Evolutionary conservation across 2,888 invertebrate species (phyloP).

Genomic region (Lithophane semibrunnea): DNA sequence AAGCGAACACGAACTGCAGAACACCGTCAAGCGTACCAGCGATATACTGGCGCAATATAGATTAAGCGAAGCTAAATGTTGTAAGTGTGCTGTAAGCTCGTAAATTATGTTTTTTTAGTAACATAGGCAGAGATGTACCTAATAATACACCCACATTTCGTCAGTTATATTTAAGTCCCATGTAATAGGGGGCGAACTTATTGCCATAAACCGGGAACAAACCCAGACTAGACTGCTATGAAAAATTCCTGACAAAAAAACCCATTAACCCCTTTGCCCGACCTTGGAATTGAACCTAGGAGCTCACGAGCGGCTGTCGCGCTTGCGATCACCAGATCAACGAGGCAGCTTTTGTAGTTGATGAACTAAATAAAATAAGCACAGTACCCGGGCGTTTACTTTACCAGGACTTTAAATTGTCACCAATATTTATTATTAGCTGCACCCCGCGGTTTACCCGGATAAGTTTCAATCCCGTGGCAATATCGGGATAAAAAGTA

Average conservation of each 20-base stretch:
- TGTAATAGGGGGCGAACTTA: neutral
- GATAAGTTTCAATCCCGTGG: no score
- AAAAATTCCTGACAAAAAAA: neutral
- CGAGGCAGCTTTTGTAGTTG: neutral
- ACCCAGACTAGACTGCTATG: neutral
- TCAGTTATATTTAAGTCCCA: neutral
- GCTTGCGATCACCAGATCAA: neutral
- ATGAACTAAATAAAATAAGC: neutral
- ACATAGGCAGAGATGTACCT: neutral
- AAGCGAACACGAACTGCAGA: constrained; percentile 59
- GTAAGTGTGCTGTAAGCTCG: constrained; percentile 56
- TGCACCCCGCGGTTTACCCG: no score
- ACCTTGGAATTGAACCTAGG: neutral
- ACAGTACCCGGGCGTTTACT: neutral
- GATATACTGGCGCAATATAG: constrained; percentile 62
- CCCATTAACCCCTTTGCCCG: neutral
- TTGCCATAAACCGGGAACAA: neutral
- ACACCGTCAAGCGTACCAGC: constrained; percentile 33
- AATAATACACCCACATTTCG: neutral
- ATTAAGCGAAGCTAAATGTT: constrained; percentile 65
- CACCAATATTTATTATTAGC: neutral
- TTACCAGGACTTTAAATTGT: no score
- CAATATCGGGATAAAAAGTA: no score
- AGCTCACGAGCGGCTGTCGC: neutral
- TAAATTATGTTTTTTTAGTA: neutral